A percentile compares a stretch with the other conserved stretches of the same genome.
These are phyloP conservation scores for Callorhinus ursinus DNA, from an alignment of 2,113 vertebrate species.

Conservation along the genomic window DNA sequence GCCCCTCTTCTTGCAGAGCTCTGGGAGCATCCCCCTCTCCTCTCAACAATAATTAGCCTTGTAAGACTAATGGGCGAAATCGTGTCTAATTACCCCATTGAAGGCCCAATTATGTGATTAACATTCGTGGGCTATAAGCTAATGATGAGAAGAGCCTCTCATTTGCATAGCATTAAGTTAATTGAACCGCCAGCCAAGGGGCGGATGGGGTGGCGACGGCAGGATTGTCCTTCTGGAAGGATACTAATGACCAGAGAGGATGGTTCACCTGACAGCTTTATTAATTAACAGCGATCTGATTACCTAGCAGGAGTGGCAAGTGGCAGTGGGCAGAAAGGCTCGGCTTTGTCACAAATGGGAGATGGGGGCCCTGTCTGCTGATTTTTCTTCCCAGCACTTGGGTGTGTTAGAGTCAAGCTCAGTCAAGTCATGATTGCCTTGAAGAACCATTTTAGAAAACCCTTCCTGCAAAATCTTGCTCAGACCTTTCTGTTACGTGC, in stretches of 20 bases:
- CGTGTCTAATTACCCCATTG: conserved; percentile 94
- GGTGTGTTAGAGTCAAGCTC: background rate
- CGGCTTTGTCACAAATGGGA: conserved; percentile 41
- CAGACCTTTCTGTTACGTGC: fast-evolving
- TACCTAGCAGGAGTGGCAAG: conserved; percentile 87
- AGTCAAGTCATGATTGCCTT: background rate
- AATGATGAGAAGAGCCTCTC: conserved; percentile 93
- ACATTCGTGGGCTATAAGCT: conserved; percentile 89
- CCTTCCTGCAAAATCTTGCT: background rate
- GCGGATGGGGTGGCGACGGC: conserved; percentile 86
- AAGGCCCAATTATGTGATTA: conserved; percentile 98
- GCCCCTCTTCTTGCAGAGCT: conserved; percentile 79
- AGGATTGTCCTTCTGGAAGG: conserved; percentile 94
- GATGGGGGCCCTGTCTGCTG: conserved; percentile 26
- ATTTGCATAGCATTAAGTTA: conserved; percentile 99
- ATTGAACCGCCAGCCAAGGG: conserved; percentile 91
- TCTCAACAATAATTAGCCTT: conserved; percentile 90
- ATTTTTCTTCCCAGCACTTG: conserved; percentile 45
- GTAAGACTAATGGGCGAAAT: conserved; percentile 91
- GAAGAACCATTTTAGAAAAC: background rate
- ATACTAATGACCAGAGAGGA: conserved; percentile 91
- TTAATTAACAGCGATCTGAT: conserved; percentile 96
- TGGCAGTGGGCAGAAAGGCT: conserved; percentile 69
- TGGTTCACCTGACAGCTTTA: conserved; percentile 95
- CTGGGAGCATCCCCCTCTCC: conserved; percentile 83